A percentile compares a stretch with the other conserved stretches of the same genome.
These are phyloP conservation scores for Halocynthia roretzi DNA, from an alignment of 23 tunicate species.

Conservation along the genomic window DNA sequence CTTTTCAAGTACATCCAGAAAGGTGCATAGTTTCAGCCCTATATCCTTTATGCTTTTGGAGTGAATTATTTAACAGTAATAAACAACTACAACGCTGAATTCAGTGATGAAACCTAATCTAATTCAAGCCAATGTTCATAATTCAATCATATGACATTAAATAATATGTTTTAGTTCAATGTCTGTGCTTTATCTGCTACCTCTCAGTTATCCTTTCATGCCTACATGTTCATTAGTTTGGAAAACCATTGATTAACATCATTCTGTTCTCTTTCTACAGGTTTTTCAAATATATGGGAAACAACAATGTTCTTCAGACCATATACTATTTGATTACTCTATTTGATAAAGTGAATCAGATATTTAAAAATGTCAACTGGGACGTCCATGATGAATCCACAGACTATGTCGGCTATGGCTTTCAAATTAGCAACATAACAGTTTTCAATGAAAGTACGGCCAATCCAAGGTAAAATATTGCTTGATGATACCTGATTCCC, in stretches of 20 bases:
- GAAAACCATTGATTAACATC: no score
- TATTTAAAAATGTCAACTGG: slow-evolving; percentile 71
- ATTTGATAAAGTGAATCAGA: slow-evolving; percentile 63
- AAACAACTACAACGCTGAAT: no score
- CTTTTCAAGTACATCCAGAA: no score
- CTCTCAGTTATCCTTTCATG: background rate
- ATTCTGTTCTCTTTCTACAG: slow-evolving; percentile 5
- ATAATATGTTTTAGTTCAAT: no score
- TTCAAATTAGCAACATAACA: slow-evolving; percentile 58
- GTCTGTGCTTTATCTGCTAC: background rate
- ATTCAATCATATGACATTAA: no score
- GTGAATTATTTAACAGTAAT: no score
- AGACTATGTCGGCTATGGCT: slow-evolving; percentile 55
- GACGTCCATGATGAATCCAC: slow-evolving; percentile 13
- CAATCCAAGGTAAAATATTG: slow-evolving; percentile 20
- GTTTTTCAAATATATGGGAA: slow-evolving; percentile 66
- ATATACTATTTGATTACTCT: slow-evolving; percentile 70
- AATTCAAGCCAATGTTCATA: no score
- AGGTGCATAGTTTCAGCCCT: no score
- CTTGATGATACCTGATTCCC: background rate
- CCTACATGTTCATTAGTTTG: no score
- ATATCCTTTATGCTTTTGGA: no score
- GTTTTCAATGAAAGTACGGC: slow-evolving; percentile 32
- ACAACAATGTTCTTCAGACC: slow-evolving; percentile 53
- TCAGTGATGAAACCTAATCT: no score